Evolutionary conservation across 2,888 invertebrate genomes (phyloP).

Genomic region (Drosophila histrio): DNA sequence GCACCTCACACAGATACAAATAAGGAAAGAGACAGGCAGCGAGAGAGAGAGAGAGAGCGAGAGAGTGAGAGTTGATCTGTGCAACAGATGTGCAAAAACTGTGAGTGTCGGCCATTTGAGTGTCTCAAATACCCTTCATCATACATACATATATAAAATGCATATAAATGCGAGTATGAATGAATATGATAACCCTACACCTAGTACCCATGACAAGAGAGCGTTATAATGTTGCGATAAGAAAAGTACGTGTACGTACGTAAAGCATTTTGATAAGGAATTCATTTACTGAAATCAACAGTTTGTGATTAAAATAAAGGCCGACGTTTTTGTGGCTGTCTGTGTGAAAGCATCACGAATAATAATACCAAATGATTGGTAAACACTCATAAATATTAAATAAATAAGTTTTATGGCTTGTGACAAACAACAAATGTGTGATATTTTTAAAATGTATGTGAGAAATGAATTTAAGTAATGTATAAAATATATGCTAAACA

Average conservation of each 20-base stretch:
- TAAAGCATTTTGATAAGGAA: slow-evolving; percentile 33
- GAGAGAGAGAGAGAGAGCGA: background rate
- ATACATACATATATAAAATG: background rate
- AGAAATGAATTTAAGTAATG: too few species aligned
- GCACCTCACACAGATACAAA: background rate
- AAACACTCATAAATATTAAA: slow-evolving; percentile 15
- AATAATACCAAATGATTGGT: slow-evolving; percentile 23
- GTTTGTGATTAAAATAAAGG: slow-evolving; percentile 36
- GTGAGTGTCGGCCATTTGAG: slow-evolving; percentile 9
- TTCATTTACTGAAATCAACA: slow-evolving; percentile 26
- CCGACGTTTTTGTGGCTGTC: slow-evolving; percentile 12
- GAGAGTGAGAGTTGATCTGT: slow-evolving; percentile 10
- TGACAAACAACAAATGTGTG: background rate
- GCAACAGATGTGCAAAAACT: slow-evolving; percentile 49
- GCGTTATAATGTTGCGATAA: slow-evolving; percentile 32
- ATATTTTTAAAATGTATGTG: too few species aligned
- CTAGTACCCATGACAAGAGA: slow-evolving; percentile 13
- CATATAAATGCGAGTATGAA: slow-evolving; percentile 35
- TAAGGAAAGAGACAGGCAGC: background rate
- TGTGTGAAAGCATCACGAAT: slow-evolving; percentile 24
- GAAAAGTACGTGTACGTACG: slow-evolving; percentile 18
- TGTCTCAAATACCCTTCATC: slow-evolving; percentile 25
- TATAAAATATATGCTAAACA: too few species aligned
- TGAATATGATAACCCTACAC: slow-evolving; percentile 35
- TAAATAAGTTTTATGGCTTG: background rate